phyloP scores from a whole-genome alignment of 2,113 vertebrate species.

The Polyodon spathula region DNA sequence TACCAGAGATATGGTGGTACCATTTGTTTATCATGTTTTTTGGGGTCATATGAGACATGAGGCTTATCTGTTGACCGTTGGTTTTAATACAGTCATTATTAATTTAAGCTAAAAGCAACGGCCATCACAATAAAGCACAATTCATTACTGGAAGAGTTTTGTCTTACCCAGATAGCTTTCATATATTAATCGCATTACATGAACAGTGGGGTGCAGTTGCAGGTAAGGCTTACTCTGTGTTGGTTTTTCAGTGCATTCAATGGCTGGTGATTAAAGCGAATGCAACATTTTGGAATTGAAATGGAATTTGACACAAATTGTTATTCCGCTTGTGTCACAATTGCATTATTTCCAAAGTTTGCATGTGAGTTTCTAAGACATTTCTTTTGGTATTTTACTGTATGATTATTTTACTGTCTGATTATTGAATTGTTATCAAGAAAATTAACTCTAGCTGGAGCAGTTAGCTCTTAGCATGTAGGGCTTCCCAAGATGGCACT shows the following conservation, averaged over 20 bases:
- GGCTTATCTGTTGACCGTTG: too few relatives aligned
- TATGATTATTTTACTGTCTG: too few relatives aligned
- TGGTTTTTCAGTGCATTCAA: slow-evolving; percentile 12
- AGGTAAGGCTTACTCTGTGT: slow-evolving; percentile 28
- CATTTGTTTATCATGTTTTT: too few relatives aligned
- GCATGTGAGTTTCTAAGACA: slow-evolving; percentile 14
- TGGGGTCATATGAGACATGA: too few relatives aligned
- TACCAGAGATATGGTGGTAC: too few relatives aligned
- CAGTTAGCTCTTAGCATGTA: too few relatives aligned
- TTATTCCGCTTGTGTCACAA: slow-evolving; percentile 26
- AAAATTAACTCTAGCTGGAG: slow-evolving; percentile 5
- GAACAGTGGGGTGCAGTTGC: slow-evolving; percentile 27
- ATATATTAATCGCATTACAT: slow-evolving; percentile 47
- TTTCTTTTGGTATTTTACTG: background rate
- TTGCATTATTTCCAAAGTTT: slow-evolving; percentile 63
- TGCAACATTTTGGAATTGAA: slow-evolving; percentile 59
- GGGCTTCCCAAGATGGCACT: too few relatives aligned
- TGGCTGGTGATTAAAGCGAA: slow-evolving; percentile 20
- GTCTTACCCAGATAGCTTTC: slow-evolving; percentile 48
- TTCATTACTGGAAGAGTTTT: slow-evolving; percentile 39
- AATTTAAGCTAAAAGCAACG: slow-evolving; percentile 25
- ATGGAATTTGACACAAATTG: slow-evolving; percentile 37
- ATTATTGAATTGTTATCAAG: slow-evolving; percentile 18
- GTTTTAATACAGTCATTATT: too few relatives aligned
- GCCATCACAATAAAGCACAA: slow-evolving; percentile 25